phyloP scores from a whole-genome alignment of 2,888 invertebrate genomes.

The Ochropleura plecta region DNA sequence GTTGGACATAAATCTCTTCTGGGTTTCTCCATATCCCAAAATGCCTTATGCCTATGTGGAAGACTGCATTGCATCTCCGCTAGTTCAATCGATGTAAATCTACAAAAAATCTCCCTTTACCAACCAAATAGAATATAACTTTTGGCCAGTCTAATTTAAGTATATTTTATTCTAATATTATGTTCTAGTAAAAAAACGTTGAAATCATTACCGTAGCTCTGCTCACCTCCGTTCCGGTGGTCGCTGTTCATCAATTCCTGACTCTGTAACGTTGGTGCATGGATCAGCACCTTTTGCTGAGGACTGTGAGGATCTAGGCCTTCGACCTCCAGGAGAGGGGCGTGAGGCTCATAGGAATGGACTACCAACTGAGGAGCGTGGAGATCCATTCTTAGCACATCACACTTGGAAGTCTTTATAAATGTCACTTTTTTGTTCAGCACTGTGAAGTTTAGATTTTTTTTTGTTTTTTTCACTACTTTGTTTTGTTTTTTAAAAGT shows the following conservation, averaged over 20 bases:
- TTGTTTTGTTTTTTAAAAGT: neutral
- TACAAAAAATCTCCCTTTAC: neutral
- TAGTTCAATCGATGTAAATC: neutral
- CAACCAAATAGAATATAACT: neutral
- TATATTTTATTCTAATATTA: neutral
- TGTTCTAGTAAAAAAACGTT: constrained; percentile 18
- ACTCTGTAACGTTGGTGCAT: constrained; percentile 84
- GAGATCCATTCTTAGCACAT: constrained; percentile 83
- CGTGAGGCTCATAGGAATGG: constrained; percentile 88
- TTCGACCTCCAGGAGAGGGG: constrained; percentile 86
- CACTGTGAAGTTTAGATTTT: constrained; percentile 8
- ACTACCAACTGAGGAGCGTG: constrained; percentile 87
- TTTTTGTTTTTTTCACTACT: constrained; percentile 14
- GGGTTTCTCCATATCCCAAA: neutral
- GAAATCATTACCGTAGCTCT: constrained; percentile 38
- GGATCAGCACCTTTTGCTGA: constrained; percentile 88
- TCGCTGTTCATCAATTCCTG: constrained; percentile 85
- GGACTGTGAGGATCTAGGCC: constrained; percentile 88
- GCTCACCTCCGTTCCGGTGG: constrained; percentile 87
- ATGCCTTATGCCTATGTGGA: neutral
- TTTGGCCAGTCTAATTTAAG: neutral
- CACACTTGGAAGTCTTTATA: constrained; percentile 56
- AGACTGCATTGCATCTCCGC: neutral
- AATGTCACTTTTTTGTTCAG: constrained; percentile 22
- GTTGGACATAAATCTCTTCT: neutral